Evolutionary conservation across 2,888 invertebrate genomes (phyloP).

Genomic region (Sarcophaga subvicina): DNA sequence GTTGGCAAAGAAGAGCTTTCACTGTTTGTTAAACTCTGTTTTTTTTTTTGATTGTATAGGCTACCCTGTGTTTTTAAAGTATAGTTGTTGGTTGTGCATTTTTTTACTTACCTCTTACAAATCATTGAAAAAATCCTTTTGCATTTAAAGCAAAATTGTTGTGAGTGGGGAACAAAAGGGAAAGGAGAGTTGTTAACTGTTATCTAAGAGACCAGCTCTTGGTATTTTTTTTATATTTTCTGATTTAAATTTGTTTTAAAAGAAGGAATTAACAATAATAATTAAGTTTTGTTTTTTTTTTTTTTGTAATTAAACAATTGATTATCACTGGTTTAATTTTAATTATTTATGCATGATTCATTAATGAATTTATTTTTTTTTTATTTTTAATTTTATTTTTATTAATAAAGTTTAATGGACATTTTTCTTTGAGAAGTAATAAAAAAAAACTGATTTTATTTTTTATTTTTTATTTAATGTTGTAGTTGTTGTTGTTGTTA

Average conservation of each 20-base stretch:
- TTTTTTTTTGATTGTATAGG: not conserved
- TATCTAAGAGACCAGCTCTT: not conserved
- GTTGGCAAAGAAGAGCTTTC: too few relatives aligned
- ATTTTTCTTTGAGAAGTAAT: too few relatives aligned
- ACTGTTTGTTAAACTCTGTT: not conserved
- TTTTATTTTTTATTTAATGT: constrained; percentile 8
- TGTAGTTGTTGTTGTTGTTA: not conserved
- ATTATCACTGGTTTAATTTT: too few relatives aligned
- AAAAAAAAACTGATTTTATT: not conserved
- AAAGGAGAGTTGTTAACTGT: constrained; percentile 8
- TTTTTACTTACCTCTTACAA: constrained; percentile 52
- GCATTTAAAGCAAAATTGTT: constrained; percentile 26
- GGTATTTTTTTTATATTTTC: constrained; percentile 5
- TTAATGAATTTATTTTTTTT: too few relatives aligned
- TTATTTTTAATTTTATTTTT: too few relatives aligned
- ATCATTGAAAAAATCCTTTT: constrained; percentile 62
- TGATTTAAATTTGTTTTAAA: not conserved
- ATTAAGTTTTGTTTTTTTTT: not conserved
- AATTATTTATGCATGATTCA: too few relatives aligned
- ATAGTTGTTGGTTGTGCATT: not conserved
- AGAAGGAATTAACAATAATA: too few relatives aligned
- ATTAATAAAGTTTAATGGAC: too few relatives aligned
- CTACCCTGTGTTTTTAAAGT: not conserved
- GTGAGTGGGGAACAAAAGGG: not conserved
- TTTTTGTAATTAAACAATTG: not conserved